Conservation (phyloP, 2,113 vertebrate species). For the Merops nubicus region DNA sequence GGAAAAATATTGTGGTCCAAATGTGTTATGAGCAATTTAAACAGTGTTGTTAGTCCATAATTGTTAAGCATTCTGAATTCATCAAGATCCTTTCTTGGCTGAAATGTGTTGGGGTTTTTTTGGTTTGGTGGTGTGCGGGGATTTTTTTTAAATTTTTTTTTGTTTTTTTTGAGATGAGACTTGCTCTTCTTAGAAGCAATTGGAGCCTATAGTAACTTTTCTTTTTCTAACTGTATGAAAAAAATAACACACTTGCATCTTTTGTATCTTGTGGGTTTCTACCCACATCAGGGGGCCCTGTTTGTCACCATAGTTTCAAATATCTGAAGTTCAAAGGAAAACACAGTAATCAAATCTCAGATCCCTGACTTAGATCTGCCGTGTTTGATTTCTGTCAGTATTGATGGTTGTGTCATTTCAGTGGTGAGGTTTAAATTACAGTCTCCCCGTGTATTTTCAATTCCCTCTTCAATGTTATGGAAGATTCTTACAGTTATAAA, state of each 20-base stretch:
- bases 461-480: neutral
- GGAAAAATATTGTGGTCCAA: neutral
- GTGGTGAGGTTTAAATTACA: neutral
- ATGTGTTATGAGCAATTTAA: neutral
- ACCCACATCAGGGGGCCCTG: neutral
- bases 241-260: neutral
- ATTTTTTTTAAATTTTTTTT: too few species aligned
- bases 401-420: neutral
- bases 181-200: neutral
- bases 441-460: fast-evolving
- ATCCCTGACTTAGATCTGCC: neutral
- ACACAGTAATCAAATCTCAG: neutral
- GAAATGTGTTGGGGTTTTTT: neutral
- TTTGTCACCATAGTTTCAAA: neutral
- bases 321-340: neutral
- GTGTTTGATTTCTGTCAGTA: neutral
- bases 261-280: neutral
- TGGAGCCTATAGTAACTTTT: neutral
- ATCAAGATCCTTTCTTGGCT: neutral
- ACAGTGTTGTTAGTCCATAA: neutral
- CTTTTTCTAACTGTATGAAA: neutral
- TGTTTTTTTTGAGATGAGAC: neutral
- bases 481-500: neutral
- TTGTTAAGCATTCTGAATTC: neutral
- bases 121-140: too few species aligned